Conservation (phyloP, 2,888 invertebrate species). For the Polydesmus complanatus region DNA sequence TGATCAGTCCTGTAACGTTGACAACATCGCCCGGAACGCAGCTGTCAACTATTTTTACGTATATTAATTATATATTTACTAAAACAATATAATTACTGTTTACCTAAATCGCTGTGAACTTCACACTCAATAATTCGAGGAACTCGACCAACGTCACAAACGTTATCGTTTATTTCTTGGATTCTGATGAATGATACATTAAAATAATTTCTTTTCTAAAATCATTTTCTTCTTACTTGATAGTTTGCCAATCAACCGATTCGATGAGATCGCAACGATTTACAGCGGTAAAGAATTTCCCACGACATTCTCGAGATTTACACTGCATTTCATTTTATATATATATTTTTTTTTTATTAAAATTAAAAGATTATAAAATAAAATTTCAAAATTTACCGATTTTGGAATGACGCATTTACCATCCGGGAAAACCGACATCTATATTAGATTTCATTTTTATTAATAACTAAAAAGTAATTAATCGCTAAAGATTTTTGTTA, state of each 20-base stretch:
- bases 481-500: slow-evolving; percentile 9
- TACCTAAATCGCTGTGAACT: slow-evolving; percentile 54
- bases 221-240: slow-evolving; percentile 30
- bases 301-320: slow-evolving; percentile 28
- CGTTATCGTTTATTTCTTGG: slow-evolving; percentile 18
- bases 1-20: slow-evolving; percentile 71
- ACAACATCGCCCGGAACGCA: slow-evolving; percentile 81
- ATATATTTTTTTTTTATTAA: no score
- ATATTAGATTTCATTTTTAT: not conserved
- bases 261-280: slow-evolving; percentile 43
- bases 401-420: slow-evolving; percentile 46
- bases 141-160: slow-evolving; percentile 46
- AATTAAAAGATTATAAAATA: slow-evolving; percentile 45
- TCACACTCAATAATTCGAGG: slow-evolving; percentile 75
- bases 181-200: slow-evolving; percentile 4
- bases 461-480: slow-evolving; percentile 20
- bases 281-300: slow-evolving; percentile 30
- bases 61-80: not conserved
- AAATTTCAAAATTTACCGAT: slow-evolving; percentile 24
- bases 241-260: slow-evolving; percentile 62
- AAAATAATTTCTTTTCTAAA: slow-evolving; percentile 20
- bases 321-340: slow-evolving; percentile 30
- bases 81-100: not conserved
- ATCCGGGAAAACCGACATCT: slow-evolving; percentile 42
- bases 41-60: slow-evolving; percentile 45